Evolutionary conservation across 2,113 vertebrate genomes (phyloP), one percentile per base, ranked within the genome.

Genomic region (Stigmatopora nigra): DNA sequence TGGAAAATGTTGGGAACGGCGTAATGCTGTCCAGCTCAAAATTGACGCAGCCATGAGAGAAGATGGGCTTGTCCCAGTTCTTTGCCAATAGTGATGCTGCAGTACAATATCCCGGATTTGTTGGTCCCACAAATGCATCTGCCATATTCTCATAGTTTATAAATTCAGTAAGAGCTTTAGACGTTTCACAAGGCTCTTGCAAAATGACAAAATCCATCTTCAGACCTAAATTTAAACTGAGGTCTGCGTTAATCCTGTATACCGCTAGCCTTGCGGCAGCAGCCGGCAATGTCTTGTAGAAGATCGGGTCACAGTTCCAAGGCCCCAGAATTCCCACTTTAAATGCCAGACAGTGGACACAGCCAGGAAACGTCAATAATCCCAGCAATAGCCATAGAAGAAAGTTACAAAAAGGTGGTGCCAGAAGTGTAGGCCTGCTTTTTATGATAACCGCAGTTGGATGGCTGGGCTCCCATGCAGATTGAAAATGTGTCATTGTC

Each of bases 241-340:
- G 70, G 53, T 97, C 92, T 62, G 65, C 82, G 67, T 90, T 94
- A 69, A 96, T 93, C 65, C 92, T 78, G 72, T 57, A 85, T 64
- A 92, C 79, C 0, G 93, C 93, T n/a, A 95, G 84, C 49, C 67
- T 83, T 61, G 92, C 92, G 19, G 94, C 93, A 1, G 88, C 71
- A 0, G 89, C 77, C 0, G 93, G 93, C 61, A 92, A 82, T 8
- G 94, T 89, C 78, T 91, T 94, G 73, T 91, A 91, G 67, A 92
- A 92, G 12, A 94, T 61, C 0, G 91, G 90, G 73, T 96, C 93
- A 69, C 92, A 95, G 78, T 91, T 83, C 94, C 95, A 98, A 41
- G 94, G 94, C 44, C 94, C 94, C 0, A 95, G 51, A 0, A 96
- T 83, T 3, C 94, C 94, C 22, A 96, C 90, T 87, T 92, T 97